Percentiles rank a stretch among this genome's conserved stretches.
phyloP scores from a whole-genome alignment of 2,797 vertebrate species.

The Schizothorax lantsangensis region DNA sequence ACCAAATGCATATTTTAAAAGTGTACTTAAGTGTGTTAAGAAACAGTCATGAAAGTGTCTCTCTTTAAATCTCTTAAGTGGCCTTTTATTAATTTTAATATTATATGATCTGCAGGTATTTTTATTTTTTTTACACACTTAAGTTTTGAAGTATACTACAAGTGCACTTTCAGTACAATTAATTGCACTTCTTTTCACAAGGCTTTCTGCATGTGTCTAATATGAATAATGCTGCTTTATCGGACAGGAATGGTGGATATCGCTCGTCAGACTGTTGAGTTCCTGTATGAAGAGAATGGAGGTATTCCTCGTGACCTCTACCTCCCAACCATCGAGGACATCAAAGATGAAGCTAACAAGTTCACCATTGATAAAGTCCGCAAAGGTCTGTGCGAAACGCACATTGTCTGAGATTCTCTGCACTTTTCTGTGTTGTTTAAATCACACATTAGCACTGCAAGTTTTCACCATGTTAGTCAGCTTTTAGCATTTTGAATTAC shows the following conservation, averaged over 20 bases:
- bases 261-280: constrained; percentile 96
- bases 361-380: constrained; percentile 99
- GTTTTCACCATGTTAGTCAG: neutral
- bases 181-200: too few relatives aligned
- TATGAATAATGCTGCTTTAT: neutral
- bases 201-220: too few relatives aligned
- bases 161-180: neutral
- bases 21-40: neutral
- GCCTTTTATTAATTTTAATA: neutral
- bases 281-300: constrained; percentile 97
- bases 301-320: constrained; percentile 98
- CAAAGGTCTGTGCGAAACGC: constrained; percentile 83
- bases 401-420: neutral
- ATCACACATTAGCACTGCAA: neutral
- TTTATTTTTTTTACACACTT: too few relatives aligned
- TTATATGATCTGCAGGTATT: neutral
- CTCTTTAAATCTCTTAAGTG: neutral
- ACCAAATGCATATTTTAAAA: neutral
- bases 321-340: constrained; percentile 98
- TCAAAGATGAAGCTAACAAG: constrained; percentile 98
- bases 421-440: neutral
- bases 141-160: neutral
- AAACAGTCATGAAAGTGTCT: neutral
- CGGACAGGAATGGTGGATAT: constrained; percentile 97
- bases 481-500: neutral